Percentiles rank a stretch among this genome's conserved stretches.
phyloP scores from a whole-genome alignment of 2,888 invertebrate genomes.

The Troilus luridus region DNA sequence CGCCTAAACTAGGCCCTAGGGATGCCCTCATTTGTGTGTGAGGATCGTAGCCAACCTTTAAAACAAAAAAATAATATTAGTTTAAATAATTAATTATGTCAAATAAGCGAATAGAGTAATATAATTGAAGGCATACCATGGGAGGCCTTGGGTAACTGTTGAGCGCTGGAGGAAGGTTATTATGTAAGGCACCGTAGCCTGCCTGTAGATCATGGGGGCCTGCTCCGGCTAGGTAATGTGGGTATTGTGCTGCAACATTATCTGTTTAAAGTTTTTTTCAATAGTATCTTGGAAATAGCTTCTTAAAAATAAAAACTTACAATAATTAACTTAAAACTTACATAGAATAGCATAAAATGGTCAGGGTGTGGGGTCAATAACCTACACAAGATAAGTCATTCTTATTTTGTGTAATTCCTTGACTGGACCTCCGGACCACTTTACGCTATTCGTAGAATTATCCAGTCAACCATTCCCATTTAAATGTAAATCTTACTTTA shows the following conservation, averaged over 20 bases:
- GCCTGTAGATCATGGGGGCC: constrained; percentile 75
- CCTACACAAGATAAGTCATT: too few species aligned
- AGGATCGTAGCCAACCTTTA: constrained; percentile 77
- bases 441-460: too few species aligned
- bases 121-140: constrained; percentile 67
- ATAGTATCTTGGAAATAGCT: constrained; percentile 52
- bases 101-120: too few species aligned
- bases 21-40: constrained; percentile 79
- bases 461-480: too few species aligned
- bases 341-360: too few species aligned
- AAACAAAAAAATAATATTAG: constrained; percentile 38
- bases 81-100: background rate
- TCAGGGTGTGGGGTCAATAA: too few species aligned
- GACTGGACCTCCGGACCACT: too few species aligned
- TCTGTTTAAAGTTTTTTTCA: constrained; percentile 57
- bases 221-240: constrained; percentile 74
- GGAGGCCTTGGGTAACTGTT: constrained; percentile 79
- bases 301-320: constrained; percentile 11
- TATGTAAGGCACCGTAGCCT: constrained; percentile 75
- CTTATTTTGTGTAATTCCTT: too few species aligned
- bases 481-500: too few species aligned
- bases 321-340: background rate
- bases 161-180: constrained; percentile 76
- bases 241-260: constrained; percentile 72
- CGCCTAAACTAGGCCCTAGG: constrained; percentile 72